Evolutionary conservation across 2,113 vertebrate genomes (phyloP).

Genomic region (Podarcis cretensis): DNA sequence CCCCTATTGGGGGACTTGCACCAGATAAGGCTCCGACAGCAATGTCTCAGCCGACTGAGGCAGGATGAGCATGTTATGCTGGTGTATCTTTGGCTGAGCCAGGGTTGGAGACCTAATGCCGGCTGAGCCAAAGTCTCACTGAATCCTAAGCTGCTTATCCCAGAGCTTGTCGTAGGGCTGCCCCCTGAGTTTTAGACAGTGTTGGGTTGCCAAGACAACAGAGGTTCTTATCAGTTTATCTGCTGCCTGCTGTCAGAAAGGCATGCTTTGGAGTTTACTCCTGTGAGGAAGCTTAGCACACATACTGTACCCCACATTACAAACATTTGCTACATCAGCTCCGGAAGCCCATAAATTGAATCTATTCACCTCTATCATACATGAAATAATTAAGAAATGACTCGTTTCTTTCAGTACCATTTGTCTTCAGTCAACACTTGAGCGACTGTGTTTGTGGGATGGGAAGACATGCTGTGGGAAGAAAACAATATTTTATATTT

Average conservation of each 20-base stretch:
- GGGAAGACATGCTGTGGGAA: background rate
- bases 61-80: too few relatives aligned
- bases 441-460: conserved; percentile 8
- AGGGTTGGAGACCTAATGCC: too few relatives aligned
- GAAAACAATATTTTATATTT: background rate
- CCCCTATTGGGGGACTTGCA: too few relatives aligned
- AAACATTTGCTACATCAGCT: conserved; percentile 26
- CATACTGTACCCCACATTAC: conserved; percentile 26
- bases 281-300: conserved; percentile 31
- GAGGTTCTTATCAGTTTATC: conserved; percentile 32
- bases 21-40: too few relatives aligned
- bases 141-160: too few relatives aligned
- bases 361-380: background rate
- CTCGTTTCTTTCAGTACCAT: background rate
- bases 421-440: background rate
- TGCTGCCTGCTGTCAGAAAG: conserved; percentile 60
- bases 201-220: conserved; percentile 59
- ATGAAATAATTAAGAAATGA: conserved; percentile 9
- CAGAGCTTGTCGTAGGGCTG: too few relatives aligned
- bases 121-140: too few relatives aligned
- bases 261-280: conserved; percentile 48
- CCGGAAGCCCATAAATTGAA: conserved; percentile 19
- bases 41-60: too few relatives aligned
- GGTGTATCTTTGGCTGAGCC: too few relatives aligned
- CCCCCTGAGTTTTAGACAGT: conserved; percentile 29